phyloP scores from a whole-genome alignment of 2,113 vertebrate genomes.

The Cygnus buccinator region DNA sequence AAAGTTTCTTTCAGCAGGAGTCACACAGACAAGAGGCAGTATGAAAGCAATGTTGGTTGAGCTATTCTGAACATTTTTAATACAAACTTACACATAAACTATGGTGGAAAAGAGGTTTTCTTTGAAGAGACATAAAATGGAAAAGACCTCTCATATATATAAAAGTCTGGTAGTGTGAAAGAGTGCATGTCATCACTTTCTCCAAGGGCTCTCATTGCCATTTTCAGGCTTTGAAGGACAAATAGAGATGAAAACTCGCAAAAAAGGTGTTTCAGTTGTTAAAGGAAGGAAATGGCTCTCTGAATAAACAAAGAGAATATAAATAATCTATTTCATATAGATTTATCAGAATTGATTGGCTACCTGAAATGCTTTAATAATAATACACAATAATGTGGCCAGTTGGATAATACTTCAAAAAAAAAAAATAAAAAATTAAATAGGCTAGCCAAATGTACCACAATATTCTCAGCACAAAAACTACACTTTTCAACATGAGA shows the following conservation, averaged over 20 bases:
- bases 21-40: too few relatives aligned
- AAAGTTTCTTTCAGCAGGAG: too few relatives aligned
- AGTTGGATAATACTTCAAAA: neutral
- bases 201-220: neutral
- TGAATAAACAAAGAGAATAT: neutral
- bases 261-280: neutral
- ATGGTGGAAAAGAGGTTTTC: too few relatives aligned
- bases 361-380: neutral
- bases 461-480: neutral
- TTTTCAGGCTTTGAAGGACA: neutral
- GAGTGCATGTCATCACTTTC: neutral
- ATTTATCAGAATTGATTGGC: neutral
- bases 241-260: neutral
- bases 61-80: too few relatives aligned
- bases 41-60: too few relatives aligned
- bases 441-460: neutral
- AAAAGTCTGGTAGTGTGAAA: neutral
- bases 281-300: neutral
- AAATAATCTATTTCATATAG: neutral
- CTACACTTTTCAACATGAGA: neutral
- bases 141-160: too few relatives aligned
- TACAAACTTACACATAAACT: too few relatives aligned
- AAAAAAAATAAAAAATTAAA: neutral
- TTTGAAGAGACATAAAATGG: too few relatives aligned
- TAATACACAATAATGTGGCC: neutral